Percentiles rank a stretch among this genome's conserved stretches.
These are phyloP conservation scores for Garrulus glandarius DNA, from an alignment of 2,797 vertebrate species.

Conservation along the genomic window DNA sequence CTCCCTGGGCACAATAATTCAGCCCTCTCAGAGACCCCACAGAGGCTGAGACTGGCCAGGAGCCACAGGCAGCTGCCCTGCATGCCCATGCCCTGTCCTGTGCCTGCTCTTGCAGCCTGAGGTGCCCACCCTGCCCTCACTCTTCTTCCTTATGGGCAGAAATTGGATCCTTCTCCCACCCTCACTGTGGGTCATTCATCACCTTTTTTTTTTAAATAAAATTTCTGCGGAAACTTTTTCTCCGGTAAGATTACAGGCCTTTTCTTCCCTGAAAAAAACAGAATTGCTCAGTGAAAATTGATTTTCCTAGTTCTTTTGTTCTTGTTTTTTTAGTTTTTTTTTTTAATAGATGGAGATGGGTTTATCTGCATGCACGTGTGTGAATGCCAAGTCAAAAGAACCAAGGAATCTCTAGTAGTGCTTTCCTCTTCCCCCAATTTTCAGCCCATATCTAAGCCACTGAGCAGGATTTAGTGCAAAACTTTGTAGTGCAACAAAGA, in stretches of 20 bases:
- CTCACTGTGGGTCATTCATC: rapidly evolving
- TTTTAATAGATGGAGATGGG: not conserved
- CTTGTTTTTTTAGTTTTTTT: too few relatives aligned
- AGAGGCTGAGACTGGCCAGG: not conserved
- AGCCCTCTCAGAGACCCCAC: not conserved
- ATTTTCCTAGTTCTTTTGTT: not conserved
- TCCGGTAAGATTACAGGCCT: not conserved
- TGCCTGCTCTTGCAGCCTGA: rapidly evolving
- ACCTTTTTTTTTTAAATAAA: not conserved
- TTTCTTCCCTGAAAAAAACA: not conserved
- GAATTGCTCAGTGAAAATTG: not conserved
- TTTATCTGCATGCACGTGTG: not conserved
- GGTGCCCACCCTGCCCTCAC: not conserved
- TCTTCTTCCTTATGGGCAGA: not conserved
- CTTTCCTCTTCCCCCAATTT: not conserved
- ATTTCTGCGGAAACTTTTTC: not conserved
- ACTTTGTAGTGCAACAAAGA: not conserved
- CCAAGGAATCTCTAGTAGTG: not conserved
- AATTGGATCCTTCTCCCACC: not conserved
- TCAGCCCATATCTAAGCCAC: not conserved
- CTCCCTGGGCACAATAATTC: not conserved
- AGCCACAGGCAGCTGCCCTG: not conserved
- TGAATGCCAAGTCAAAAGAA: not conserved
- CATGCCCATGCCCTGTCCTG: not conserved
- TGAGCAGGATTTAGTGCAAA: not conserved